Conservation (phyloP, 1,140 invertebrate species). For the Sycophila sp. region DNA sequence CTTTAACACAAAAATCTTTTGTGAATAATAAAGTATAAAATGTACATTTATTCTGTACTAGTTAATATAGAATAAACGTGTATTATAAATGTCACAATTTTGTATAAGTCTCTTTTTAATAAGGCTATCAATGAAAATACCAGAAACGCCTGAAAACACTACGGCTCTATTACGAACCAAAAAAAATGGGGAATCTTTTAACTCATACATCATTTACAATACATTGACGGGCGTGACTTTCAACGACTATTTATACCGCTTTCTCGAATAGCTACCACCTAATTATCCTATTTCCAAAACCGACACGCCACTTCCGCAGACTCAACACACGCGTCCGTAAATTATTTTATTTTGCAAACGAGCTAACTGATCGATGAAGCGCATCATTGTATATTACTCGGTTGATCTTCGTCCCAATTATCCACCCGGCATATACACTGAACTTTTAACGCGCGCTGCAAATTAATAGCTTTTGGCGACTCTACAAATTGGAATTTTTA, state of each 20-base stretch:
- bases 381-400: slow-evolving; percentile 14
- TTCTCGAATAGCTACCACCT: slow-evolving; percentile 1
- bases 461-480: slow-evolving; percentile 12
- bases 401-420: slow-evolving; percentile 19
- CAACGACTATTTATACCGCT: slow-evolving; percentile 22
- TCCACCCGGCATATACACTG: background rate
- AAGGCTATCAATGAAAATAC: background rate
- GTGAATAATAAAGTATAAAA: too few relatives aligned
- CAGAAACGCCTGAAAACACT: background rate
- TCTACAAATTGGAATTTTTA: slow-evolving; percentile 16
- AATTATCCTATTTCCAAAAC: slow-evolving; percentile 33
- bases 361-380: slow-evolving; percentile 15
- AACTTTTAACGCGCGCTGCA: slow-evolving; percentile 10
- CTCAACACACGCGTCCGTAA: background rate
- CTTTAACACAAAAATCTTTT: too few relatives aligned
- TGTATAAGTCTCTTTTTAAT: too few relatives aligned
- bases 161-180: background rate
- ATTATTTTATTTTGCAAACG: background rate
- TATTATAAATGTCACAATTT: too few relatives aligned
- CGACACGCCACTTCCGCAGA: background rate
- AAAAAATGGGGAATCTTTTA: background rate
- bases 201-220: slow-evolving; percentile 28
- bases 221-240: slow-evolving; percentile 29
- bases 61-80: slow-evolving; percentile 12
- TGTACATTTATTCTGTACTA: slow-evolving; percentile 24